Percentiles rank a stretch among this genome's conserved stretches.
Conservation (phyloP, 1,140 invertebrate genomes). For the Drosophila trapezifrons region DNA sequence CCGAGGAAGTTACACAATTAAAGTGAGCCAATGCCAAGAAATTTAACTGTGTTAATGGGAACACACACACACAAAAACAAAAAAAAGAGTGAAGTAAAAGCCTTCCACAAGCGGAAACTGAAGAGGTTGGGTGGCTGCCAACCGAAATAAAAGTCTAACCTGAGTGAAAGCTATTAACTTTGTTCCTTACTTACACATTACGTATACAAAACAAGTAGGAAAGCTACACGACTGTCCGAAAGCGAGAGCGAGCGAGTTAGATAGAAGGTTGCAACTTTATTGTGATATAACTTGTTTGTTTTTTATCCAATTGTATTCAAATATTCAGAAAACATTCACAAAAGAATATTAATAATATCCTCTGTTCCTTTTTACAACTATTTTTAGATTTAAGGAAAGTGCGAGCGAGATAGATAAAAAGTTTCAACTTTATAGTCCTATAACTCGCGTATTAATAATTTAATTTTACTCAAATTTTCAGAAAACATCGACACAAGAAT, state of each 20-base stretch:
- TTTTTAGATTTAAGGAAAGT: neutral
- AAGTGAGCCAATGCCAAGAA: constrained; percentile 17
- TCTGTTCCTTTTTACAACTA: no score
- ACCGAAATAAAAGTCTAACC: neutral
- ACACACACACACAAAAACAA: no score
- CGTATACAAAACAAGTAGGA: no score
- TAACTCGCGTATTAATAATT: neutral
- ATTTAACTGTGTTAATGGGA: constrained; percentile 14
- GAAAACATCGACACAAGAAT: no score
- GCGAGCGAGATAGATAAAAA: neutral
- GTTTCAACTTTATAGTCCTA: neutral
- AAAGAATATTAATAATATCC: neutral
- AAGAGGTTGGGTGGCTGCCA: neutral
- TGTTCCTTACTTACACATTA: neutral
- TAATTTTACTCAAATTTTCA: neutral
- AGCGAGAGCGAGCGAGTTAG: neutral
- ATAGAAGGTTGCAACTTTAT: neutral
- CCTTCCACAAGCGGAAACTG: neutral
- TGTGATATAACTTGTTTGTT: neutral
- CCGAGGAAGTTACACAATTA: constrained; percentile 3
- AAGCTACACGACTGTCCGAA: neutral
- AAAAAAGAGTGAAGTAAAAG: neutral
- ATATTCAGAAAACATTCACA: neutral
- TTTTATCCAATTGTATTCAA: neutral
- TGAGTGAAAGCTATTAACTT: constrained; percentile 11